A percentile compares a stretch with the other conserved stretches of the same genome.
Evolutionary conservation across 2,797 vertebrate species (phyloP).

Genomic region (Sarcoramphus papa): DNA sequence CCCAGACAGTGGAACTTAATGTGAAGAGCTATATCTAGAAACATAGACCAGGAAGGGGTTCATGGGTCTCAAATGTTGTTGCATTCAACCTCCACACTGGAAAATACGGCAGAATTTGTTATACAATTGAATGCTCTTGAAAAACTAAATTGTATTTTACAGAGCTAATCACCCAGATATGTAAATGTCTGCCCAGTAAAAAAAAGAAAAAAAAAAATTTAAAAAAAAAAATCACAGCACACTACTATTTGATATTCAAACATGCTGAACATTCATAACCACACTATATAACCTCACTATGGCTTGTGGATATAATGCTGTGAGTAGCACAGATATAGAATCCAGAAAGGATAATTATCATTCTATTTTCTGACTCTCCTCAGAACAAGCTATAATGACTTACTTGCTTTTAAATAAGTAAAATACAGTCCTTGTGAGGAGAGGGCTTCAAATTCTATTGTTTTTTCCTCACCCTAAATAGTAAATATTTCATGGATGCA

Average conservation of each 20-base stretch:
- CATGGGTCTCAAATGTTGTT: not conserved
- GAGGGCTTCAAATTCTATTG: not conserved
- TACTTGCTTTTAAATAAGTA: not conserved
- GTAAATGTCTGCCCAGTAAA: not conserved
- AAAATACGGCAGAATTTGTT: not conserved
- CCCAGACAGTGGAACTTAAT: not conserved
- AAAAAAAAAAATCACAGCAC: not conserved
- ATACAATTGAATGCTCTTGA: not conserved
- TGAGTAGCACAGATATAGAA: not conserved
- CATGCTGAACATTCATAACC: not conserved
- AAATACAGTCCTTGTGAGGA: not conserved
- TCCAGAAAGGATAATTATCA: not conserved
- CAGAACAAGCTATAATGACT: not conserved
- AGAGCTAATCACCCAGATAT: not conserved
- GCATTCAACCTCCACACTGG: not conserved
- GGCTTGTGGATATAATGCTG: not conserved
- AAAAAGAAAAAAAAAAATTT: not conserved
- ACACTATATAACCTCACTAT: not conserved
- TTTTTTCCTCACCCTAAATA: not conserved
- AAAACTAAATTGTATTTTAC: not conserved
- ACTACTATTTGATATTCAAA: not conserved
- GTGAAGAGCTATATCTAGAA: not conserved
- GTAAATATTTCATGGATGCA: not conserved
- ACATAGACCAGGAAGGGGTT: not conserved
- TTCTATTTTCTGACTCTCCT: not conserved